phyloP scores from a whole-genome alignment of 2,113 vertebrate species.

The Raja brachyura region DNA sequence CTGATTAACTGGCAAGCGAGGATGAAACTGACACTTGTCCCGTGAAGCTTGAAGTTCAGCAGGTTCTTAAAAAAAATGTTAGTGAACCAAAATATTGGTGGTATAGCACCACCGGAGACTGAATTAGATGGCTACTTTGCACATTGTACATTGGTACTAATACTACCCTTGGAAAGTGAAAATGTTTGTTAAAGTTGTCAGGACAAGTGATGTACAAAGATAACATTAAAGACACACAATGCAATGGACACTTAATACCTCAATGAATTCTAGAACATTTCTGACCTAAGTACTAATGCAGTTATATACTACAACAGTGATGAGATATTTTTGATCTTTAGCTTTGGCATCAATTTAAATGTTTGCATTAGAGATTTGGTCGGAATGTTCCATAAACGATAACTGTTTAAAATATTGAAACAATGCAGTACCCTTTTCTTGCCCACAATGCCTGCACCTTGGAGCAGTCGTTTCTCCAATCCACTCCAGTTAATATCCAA shows the following conservation, averaged over 20 bases:
- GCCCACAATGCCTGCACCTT: not conserved
- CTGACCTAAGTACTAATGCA: not conserved
- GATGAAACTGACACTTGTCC: not conserved
- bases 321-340: not conserved
- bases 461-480: not conserved
- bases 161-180: not conserved
- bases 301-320: not conserved
- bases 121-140: no score
- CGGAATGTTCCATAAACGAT: not conserved
- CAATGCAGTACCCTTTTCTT: no score
- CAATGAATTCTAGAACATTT: not conserved
- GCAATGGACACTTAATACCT: slow-evolving; percentile 4
- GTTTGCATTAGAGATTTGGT: not conserved
- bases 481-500: no score
- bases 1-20: not conserved
- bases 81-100: no score
- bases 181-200: not conserved
- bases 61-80: not conserved
- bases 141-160: no score
- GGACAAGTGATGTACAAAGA: not conserved
- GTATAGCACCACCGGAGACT: no score
- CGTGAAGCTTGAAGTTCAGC: not conserved
- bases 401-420: not conserved
- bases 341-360: no score
- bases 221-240: not conserved